phyloP scores from a whole-genome alignment of 2,888 invertebrate species.

The Dynastes maya region DNA sequence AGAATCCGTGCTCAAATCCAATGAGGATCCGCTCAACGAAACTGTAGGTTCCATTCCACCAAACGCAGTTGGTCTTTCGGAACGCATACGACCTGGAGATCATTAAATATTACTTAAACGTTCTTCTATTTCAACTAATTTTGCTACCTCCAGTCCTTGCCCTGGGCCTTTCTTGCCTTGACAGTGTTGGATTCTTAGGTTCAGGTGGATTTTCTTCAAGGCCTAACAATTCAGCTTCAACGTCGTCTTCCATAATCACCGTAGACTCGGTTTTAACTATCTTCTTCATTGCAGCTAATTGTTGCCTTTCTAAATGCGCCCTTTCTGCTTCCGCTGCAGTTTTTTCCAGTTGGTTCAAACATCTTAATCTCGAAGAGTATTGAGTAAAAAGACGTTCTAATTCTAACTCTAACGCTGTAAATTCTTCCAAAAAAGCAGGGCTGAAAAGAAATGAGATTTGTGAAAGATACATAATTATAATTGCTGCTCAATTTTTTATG shows the following conservation, averaged over 20 bases:
- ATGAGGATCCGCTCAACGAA: slow-evolving; percentile 65
- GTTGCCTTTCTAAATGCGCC: slow-evolving; percentile 83
- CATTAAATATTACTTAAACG: slow-evolving; percentile 1
- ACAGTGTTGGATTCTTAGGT: slow-evolving; percentile 61
- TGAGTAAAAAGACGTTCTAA: slow-evolving; percentile 87
- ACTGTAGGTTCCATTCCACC: slow-evolving; percentile 65
- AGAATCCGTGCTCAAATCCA: slow-evolving; percentile 66
- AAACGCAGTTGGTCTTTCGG: slow-evolving; percentile 58
- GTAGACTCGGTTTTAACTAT: slow-evolving; percentile 71
- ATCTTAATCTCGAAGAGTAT: slow-evolving; percentile 91
- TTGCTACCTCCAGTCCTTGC: slow-evolving; percentile 74
- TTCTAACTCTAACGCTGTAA: slow-evolving; percentile 90
- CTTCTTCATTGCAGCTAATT: slow-evolving; percentile 71
- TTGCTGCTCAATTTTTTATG: no score
- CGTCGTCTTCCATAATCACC: slow-evolving; percentile 68
- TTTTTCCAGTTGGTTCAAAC: slow-evolving; percentile 90
- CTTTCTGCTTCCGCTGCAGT: slow-evolving; percentile 87
- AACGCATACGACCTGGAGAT: slow-evolving; percentile 58
- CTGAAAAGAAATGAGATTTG: slow-evolving; percentile 68
- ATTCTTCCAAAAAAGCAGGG: slow-evolving; percentile 97
- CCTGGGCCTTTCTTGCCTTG: slow-evolving; percentile 71
- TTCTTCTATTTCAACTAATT: background rate
- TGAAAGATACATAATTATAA: no score
- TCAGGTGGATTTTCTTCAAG: slow-evolving; percentile 60
- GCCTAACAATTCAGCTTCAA: slow-evolving; percentile 61